Conservation (phyloP, 1,140 invertebrate species). For the Aphis craccivora region DNA sequence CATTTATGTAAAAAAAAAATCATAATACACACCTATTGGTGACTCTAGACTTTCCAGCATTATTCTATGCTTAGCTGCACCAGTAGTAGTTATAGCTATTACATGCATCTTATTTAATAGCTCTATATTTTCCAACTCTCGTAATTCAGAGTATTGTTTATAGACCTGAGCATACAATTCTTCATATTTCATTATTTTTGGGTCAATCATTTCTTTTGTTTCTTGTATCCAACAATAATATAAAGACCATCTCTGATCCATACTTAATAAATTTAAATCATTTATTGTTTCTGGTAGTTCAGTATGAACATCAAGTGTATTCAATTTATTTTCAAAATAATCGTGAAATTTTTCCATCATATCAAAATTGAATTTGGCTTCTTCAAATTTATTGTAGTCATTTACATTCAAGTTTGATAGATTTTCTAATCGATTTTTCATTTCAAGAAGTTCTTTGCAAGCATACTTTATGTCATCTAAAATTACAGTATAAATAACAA, state of each 20-base stretch:
- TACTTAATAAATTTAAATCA: conserved; percentile 19
- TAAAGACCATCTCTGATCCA: conserved; percentile 16
- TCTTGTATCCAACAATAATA: conserved; percentile 27
- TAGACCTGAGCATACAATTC: background rate
- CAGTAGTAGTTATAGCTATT: conserved; percentile 81
- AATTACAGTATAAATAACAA: background rate
- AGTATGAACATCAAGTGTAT: background rate
- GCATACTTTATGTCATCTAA: background rate
- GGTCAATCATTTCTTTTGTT: background rate
- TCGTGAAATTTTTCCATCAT: background rate
- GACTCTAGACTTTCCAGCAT: conserved; percentile 70
- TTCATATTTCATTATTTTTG: conserved; percentile 16
- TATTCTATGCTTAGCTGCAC: conserved; percentile 73
- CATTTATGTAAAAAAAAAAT: background rate
- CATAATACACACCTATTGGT: conserved; percentile 65
- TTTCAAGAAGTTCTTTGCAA: background rate
- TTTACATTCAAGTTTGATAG: background rate
- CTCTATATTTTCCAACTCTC: conserved; percentile 51
- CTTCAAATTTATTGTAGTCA: background rate
- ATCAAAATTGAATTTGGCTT: conserved; percentile 14
- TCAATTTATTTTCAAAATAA: conserved; percentile 31
- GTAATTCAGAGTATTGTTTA: conserved; percentile 47
- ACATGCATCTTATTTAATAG: conserved; percentile 64
- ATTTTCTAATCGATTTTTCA: background rate
- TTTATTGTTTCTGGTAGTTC: background rate